Conservation (phyloP, 2,113 vertebrate genomes). For the Larimichthys polyactis region DNA sequence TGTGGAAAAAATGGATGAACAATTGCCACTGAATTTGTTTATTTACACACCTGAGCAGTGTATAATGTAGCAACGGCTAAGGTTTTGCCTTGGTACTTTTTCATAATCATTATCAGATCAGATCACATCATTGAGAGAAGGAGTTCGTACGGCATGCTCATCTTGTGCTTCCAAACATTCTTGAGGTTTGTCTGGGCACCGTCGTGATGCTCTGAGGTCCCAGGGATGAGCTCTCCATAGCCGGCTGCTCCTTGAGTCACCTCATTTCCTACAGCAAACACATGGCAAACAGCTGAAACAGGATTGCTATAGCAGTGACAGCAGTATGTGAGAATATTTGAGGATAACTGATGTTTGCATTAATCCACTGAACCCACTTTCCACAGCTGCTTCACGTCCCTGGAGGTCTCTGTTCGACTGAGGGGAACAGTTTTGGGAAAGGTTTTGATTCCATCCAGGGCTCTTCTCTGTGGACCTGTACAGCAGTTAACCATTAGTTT, state of each 20-base stretch:
- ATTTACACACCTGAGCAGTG: too few species aligned
- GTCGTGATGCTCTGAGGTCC: constrained; percentile 43
- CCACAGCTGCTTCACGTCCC: not conserved
- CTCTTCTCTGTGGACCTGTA: constrained; percentile 14
- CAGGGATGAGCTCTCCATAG: not conserved
- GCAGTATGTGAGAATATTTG: not conserved
- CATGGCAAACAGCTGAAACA: not conserved
- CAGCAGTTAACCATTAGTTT: not conserved
- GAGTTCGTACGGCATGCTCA: too few species aligned
- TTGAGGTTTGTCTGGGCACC: constrained; percentile 39
- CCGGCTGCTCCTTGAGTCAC: not conserved
- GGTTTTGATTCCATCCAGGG: constrained; percentile 53
- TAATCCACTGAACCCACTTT: constrained; percentile 27
- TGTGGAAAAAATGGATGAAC: constrained; percentile 10
- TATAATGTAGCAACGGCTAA: not conserved
- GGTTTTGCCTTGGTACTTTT: not conserved
- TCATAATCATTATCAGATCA: not conserved
- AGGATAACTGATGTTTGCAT: not conserved
- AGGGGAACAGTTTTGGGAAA: not conserved
- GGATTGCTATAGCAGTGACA: not conserved
- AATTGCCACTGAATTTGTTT: not conserved
- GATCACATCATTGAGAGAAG: too few species aligned
- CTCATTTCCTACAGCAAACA: constrained; percentile 45
- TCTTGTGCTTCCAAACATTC: not conserved
- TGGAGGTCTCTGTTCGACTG: not conserved